phyloP scores from a whole-genome alignment of 2,113 vertebrate genomes.

The Chaetorhynchus papuensis region DNA sequence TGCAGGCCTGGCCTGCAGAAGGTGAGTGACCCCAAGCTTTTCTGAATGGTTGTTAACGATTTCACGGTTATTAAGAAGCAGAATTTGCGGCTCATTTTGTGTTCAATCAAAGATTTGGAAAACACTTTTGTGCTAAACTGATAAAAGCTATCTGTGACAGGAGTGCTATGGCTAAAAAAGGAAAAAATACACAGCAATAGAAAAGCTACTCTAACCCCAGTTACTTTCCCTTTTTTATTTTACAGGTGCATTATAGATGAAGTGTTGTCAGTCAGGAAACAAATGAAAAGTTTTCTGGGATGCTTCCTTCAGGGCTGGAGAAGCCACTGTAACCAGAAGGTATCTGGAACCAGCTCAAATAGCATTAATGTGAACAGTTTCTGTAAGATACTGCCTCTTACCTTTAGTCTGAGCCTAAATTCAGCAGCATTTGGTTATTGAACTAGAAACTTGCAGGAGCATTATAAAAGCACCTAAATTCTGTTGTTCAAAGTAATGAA shows the following conservation, averaged over 20 bases:
- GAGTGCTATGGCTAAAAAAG: background rate
- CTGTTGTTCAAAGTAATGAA: background rate
- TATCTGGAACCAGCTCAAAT: background rate
- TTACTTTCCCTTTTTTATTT: background rate
- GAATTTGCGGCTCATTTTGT: background rate
- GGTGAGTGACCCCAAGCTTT: conserved; percentile 14
- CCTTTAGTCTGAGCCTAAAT: background rate
- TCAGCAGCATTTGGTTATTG: background rate
- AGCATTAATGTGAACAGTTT: background rate
- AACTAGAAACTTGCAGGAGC: background rate
- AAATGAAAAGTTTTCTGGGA: background rate
- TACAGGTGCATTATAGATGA: background rate
- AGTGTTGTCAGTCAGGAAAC: background rate
- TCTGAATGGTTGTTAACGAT: background rate
- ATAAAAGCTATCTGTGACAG: background rate
- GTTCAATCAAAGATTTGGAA: background rate
- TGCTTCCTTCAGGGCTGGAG: background rate
- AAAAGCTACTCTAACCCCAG: background rate
- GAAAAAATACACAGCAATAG: background rate
- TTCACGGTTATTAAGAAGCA: background rate
- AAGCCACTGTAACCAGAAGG: background rate
- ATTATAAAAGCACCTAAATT: background rate
- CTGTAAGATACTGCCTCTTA: background rate
- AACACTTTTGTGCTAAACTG: background rate
- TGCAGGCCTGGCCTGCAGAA: background rate